Base-by-base conservation (phyloP, 2,113 vertebrate genomes). In the Phaethon lepturus region DNA sequence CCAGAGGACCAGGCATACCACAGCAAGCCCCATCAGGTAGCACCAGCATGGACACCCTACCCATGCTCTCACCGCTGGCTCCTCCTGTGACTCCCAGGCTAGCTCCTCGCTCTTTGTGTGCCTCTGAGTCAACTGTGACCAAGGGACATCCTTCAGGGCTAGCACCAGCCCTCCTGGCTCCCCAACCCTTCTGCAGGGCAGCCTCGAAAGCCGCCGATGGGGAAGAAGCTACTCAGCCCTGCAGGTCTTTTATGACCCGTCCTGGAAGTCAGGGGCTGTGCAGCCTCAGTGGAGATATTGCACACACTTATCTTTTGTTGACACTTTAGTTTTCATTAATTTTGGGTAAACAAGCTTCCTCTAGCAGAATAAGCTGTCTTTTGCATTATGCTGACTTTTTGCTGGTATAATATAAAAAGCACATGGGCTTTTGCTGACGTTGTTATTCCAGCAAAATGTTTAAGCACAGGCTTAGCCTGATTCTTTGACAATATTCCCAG, bases 401-500 rank as follows among this genome's bases (percentile, higher is more conserved):
- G 66, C 92, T 95, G 74, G 58, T 52, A 33, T 49, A 87, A 82
- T 76, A 75, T 68, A 56, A 91, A 91, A 93, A 95, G 73, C 91
- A 91, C 93, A 52, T 24, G 76, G 91, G 83, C 64, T 95, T 96
- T 55, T 95, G 93, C 93, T 97, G 94, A 93, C 3, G 1, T 69
- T 71, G 76, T 58, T 91, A 55, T 80, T 89, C 80, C 74, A 63
- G 62, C 77, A 96, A 94, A 96, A 88, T 66, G 44, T 94, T 90
- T 90, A 82, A 93, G 87, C 84, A 90, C 0, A 20, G 85, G 69
- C 84, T 93, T 90, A 93, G 92, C 85, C 77, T 79, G 79, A 80
- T 77, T 95, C 91, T 92, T 80, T 93, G 91, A 95, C 91, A 87
- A 81, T 92, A 95, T 94, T 95, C 86, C 83, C 88, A 92, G 90